Evolutionary conservation across 2,113 vertebrate genomes (phyloP).

Genomic region (Arenaria interpres): DNA sequence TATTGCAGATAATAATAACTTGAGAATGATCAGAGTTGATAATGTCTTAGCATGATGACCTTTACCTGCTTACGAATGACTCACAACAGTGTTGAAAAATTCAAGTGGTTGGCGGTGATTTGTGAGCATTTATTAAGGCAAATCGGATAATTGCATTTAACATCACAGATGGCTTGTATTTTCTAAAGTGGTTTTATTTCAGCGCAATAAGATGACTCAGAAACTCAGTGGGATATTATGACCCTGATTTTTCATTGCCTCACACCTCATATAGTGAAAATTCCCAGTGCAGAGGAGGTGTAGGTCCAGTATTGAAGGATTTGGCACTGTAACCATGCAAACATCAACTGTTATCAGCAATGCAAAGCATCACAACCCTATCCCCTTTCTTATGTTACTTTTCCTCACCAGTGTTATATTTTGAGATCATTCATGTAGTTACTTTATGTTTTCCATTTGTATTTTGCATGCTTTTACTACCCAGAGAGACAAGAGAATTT

Average conservation of each 20-base stretch:
- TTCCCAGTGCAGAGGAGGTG: background rate
- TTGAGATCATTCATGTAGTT: background rate
- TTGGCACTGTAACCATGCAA: background rate
- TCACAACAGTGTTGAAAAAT: slow-evolving; percentile 33
- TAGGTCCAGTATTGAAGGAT: background rate
- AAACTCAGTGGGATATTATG: slow-evolving; percentile 31
- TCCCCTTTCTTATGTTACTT: background rate
- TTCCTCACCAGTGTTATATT: background rate
- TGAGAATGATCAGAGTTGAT: slow-evolving; percentile 35
- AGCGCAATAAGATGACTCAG: slow-evolving; percentile 41
- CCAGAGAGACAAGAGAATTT: background rate
- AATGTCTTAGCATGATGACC: slow-evolving; percentile 25
- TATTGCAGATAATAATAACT: slow-evolving; percentile 25
- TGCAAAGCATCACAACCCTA: background rate
- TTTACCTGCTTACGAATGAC: slow-evolving; percentile 51
- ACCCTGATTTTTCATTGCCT: slow-evolving; percentile 22
- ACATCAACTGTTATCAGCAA: background rate
- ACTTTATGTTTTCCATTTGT: background rate
- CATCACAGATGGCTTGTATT: slow-evolving; percentile 53
- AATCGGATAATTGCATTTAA: slow-evolving; percentile 45
- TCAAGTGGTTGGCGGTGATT: slow-evolving; percentile 31
- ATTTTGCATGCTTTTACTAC: background rate
- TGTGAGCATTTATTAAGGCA: slow-evolving; percentile 47
- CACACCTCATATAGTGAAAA: slow-evolving; percentile 6
- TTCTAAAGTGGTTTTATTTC: slow-evolving; percentile 47